Percentiles rank a stretch among this genome's conserved stretches.
These are phyloP conservation scores for Chaetodon auriga DNA, from an alignment of 2,113 vertebrate genomes.

Conservation along the genomic window DNA sequence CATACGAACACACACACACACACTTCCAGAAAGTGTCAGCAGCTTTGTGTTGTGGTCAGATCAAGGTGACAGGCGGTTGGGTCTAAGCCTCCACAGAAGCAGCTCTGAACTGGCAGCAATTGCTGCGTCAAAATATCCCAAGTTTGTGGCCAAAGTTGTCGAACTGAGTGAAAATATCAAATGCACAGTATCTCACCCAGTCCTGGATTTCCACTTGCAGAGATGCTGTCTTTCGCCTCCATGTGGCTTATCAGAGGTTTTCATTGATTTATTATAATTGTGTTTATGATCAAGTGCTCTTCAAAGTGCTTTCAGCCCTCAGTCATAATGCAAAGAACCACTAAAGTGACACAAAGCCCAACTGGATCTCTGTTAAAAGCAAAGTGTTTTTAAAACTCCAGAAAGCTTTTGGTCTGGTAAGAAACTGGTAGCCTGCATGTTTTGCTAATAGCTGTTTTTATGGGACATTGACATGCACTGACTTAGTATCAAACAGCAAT, in stretches of 20 bases:
- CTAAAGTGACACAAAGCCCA: neutral
- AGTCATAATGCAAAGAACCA: neutral
- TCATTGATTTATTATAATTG: neutral
- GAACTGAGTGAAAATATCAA: neutral
- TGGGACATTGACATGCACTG: neutral
- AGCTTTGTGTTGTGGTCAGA: constrained; percentile 68
- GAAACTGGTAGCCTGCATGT: neutral
- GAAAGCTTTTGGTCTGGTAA: neutral
- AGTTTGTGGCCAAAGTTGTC: neutral
- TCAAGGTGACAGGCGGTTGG: constrained; percentile 72
- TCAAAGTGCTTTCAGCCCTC: neutral
- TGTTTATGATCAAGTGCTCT: neutral
- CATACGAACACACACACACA: constrained; percentile 15
- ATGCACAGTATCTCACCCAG: neutral
- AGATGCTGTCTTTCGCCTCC: neutral
- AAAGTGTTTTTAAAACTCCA: neutral
- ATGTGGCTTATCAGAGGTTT: neutral
- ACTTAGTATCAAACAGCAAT: neutral
- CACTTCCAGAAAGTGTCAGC: constrained; percentile 69
- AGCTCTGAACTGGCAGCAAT: constrained; percentile 47
- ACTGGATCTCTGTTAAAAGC: too few species aligned
- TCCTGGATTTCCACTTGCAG: neutral
- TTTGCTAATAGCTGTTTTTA: neutral
- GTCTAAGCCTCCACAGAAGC: constrained; percentile 58
- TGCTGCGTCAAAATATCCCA: neutral